Percentiles rank a stretch among this genome's conserved stretches.
Conservation (phyloP, 2,888 invertebrate species). For the Orchestes rusci region DNA sequence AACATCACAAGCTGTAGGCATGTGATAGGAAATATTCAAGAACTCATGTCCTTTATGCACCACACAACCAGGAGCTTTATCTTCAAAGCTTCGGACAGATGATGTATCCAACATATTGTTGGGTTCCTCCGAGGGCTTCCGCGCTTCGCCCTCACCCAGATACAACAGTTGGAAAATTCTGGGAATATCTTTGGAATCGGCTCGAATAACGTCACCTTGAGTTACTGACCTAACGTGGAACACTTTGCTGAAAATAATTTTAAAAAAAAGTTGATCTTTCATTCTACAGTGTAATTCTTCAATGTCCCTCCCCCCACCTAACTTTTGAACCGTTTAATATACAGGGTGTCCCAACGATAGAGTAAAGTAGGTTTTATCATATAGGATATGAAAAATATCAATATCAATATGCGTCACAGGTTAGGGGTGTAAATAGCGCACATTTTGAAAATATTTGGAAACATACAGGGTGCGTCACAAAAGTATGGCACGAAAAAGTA, state of each 20-base stretch:
- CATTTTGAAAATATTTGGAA: too few species aligned
- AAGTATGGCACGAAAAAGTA: too few species aligned
- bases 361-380: too few species aligned
- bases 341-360: too few species aligned
- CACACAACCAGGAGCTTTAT: slow-evolving; percentile 41
- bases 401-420: too few species aligned
- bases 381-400: too few species aligned
- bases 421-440: too few species aligned
- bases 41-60: slow-evolving; percentile 92
- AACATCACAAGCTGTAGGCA: slow-evolving; percentile 96
- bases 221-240: slow-evolving; percentile 98
- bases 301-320: too few species aligned
- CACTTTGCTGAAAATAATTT: slow-evolving; percentile 67
- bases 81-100: slow-evolving; percentile 46
- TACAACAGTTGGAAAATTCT: slow-evolving; percentile 96
- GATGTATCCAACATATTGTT: slow-evolving; percentile 45
- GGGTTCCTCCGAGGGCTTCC: slow-evolving; percentile 67
- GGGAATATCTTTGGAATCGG: slow-evolving; percentile 98
- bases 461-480: too few species aligned
- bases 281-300: too few species aligned
- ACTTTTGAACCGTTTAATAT: too few species aligned
- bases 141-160: slow-evolving; percentile 92
- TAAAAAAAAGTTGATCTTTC: not conserved
- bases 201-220: slow-evolving; percentile 97
- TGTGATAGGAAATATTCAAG: slow-evolving; percentile 92